Percentiles rank a stretch among this genome's conserved stretches.
phyloP scores from a whole-genome alignment of 2,113 vertebrate species.

The Nestor notabilis region DNA sequence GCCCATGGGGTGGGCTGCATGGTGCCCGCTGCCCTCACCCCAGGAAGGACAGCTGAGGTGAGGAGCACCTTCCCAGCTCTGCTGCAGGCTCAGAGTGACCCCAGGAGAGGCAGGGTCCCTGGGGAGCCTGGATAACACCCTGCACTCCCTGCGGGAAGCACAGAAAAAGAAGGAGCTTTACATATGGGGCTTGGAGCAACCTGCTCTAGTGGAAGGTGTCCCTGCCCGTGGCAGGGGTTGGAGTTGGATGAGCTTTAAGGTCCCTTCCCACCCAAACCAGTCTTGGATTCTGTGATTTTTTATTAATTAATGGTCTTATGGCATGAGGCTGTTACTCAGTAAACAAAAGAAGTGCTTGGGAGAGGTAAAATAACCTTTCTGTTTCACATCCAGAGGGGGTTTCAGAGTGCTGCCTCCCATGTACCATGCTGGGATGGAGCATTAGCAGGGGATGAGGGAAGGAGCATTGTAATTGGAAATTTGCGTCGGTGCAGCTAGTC shows the following conservation, averaged over 20 bases:
- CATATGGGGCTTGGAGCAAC: background rate
- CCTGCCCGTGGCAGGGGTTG: background rate
- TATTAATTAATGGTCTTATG: rapidly evolving
- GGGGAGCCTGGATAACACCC: rapidly evolving
- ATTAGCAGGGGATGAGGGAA: rapidly evolving
- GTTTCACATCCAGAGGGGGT: background rate
- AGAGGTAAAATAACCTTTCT: background rate
- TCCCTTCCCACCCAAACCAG: background rate
- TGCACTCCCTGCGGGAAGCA: background rate
- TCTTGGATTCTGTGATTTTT: background rate
- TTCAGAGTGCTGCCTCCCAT: background rate
- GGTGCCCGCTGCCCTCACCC: rapidly evolving
- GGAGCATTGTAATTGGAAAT: rapidly evolving
- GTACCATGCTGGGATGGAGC: rapidly evolving
- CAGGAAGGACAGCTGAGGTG: rapidly evolving
- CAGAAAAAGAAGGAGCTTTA: background rate
- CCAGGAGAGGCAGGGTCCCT: rapidly evolving
- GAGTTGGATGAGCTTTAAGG: background rate
- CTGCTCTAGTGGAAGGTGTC: background rate
- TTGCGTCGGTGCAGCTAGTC: background rate
- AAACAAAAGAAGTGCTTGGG: background rate
- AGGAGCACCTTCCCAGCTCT: background rate
- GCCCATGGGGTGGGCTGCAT: rapidly evolving
- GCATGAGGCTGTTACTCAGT: background rate
- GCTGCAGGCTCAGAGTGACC: rapidly evolving